Evolutionary conservation across 2,888 invertebrate species (phyloP).

Genomic region (Thera britannica): DNA sequence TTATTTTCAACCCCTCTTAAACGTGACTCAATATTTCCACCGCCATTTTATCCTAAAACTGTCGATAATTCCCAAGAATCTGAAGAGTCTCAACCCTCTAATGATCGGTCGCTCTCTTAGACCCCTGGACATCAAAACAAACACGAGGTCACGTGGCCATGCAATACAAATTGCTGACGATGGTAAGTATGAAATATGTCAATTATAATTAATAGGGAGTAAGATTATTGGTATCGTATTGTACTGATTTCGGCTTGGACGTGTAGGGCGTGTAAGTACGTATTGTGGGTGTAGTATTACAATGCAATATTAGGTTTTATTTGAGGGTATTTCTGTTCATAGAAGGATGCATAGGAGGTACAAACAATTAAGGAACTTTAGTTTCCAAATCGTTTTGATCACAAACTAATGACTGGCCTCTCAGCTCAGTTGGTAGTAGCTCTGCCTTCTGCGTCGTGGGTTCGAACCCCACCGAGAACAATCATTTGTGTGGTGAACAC

Average conservation of each 20-base stretch:
- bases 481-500: too few relatives aligned
- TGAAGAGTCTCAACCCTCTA: slow-evolving; percentile 57
- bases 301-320: slow-evolving; percentile 38
- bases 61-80: slow-evolving; percentile 42
- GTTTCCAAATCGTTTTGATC: neutral
- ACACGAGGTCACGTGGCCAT: slow-evolving; percentile 73
- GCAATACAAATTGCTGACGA: slow-evolving; percentile 71
- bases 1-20: neutral
- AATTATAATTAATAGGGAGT: slow-evolving; percentile 82
- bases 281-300: slow-evolving; percentile 39
- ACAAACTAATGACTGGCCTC: neutral
- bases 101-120: slow-evolving; percentile 59
- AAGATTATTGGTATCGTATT: slow-evolving; percentile 72
- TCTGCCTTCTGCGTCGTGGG: too few relatives aligned
- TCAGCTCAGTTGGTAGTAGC: too few relatives aligned
- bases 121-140: slow-evolving; percentile 80
- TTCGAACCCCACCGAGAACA: too few relatives aligned
- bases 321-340: slow-evolving; percentile 26
- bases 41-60: slow-evolving; percentile 33
- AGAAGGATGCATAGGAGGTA: slow-evolving; percentile 23
- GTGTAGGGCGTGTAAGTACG: slow-evolving; percentile 48
- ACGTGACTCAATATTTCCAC: neutral
- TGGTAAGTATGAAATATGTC: slow-evolving; percentile 76
- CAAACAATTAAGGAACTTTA: slow-evolving; percentile 5
- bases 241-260: slow-evolving; percentile 55